Evolutionary conservation across 1,140 invertebrate genomes (phyloP).

Genomic region (Wasmannia auropunctata): DNA sequence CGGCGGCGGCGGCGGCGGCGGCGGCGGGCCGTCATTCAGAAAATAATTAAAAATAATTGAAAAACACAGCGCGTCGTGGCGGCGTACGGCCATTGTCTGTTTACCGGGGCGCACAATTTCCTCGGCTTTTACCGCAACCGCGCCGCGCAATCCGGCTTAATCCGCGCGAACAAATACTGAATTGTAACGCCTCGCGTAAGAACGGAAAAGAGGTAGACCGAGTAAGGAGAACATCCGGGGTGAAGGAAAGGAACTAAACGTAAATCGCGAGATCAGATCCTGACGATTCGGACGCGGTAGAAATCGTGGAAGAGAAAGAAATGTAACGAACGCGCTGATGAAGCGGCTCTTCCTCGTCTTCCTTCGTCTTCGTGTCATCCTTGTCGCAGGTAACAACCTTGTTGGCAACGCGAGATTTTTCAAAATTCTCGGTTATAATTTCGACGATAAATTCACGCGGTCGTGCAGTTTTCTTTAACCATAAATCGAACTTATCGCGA

Average conservation of each 20-base stretch:
- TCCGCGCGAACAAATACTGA: conserved; percentile 72
- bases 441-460: background rate
- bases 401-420: background rate
- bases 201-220: conserved; percentile 42
- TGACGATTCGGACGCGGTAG: background rate
- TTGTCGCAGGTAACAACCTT: background rate
- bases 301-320: background rate
- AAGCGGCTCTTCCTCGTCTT: background rate
- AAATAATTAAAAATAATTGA: conserved; percentile 82
- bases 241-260: conserved; percentile 21
- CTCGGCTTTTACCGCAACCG: conserved; percentile 63
- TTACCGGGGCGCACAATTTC: conserved; percentile 65
- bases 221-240: conserved; percentile 38
- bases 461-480: background rate
- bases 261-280: background rate
- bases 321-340: background rate
- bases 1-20: conserved; percentile 49
- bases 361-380: too few species aligned
- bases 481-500: conserved; percentile 11
- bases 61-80: conserved; percentile 66
- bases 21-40: conserved; percentile 68
- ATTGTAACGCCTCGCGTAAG: conserved; percentile 66
- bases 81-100: conserved; percentile 57
- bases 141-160: conserved; percentile 70
- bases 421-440: background rate